These are phyloP conservation scores for Apoda limacodes DNA, from an alignment of 2,888 invertebrate genomes.

Conservation along the genomic window DNA sequence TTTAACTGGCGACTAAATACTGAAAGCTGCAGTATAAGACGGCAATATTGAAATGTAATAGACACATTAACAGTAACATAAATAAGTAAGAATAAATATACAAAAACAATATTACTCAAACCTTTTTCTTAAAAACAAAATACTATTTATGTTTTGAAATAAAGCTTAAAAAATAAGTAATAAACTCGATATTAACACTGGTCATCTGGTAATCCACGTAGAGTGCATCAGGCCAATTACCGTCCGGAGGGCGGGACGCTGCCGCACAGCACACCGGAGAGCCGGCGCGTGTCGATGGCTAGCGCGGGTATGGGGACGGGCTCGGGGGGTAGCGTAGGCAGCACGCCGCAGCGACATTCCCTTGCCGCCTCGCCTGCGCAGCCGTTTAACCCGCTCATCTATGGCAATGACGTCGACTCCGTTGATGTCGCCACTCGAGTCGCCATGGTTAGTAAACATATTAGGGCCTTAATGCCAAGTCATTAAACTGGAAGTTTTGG, in stretches of 20 bases:
- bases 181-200: neutral
- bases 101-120: too few species aligned
- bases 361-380: slow-evolving; percentile 46
- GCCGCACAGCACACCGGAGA: slow-evolving; percentile 52
- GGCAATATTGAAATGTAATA: too few species aligned
- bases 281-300: slow-evolving; percentile 50
- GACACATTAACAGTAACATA: too few species aligned
- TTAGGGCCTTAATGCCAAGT: too few species aligned
- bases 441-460: slow-evolving; percentile 86
- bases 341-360: slow-evolving; percentile 53
- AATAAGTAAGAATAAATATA: too few species aligned
- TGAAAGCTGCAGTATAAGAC: too few species aligned
- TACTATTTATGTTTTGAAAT: too few species aligned
- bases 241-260: slow-evolving; percentile 39
- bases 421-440: slow-evolving; percentile 98
- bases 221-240: slow-evolving; percentile 42
- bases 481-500: too few species aligned
- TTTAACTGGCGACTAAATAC: too few species aligned
- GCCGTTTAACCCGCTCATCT: slow-evolving; percentile 88
- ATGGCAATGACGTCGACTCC: slow-evolving; percentile 95
- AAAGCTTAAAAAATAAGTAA: too few species aligned
- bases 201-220: slow-evolving; percentile 21
- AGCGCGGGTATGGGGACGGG: slow-evolving; percentile 28
- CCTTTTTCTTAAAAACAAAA: too few species aligned
- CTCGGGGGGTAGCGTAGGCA: slow-evolving; percentile 37